Evolutionary conservation across 1,140 invertebrate species (phyloP).

Genomic region (Cydia fagiglandana): DNA sequence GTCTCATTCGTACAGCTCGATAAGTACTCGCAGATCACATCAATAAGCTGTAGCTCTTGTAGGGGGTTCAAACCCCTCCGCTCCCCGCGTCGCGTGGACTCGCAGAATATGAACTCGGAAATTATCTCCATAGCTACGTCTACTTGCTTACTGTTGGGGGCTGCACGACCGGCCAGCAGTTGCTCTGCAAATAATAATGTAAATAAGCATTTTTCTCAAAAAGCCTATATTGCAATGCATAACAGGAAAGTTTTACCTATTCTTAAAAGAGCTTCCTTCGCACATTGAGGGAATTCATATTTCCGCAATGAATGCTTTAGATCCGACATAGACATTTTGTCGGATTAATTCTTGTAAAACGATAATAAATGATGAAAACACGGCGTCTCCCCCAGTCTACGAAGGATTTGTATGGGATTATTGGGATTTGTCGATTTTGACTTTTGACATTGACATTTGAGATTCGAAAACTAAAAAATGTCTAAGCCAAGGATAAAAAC

Average conservation of each 20-base stretch:
- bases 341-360: slow-evolving; percentile 9
- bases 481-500: background rate
- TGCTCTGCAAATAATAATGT: slow-evolving; percentile 61
- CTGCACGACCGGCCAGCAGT: slow-evolving; percentile 65
- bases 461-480: background rate
- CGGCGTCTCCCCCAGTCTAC: background rate
- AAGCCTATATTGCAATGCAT: background rate
- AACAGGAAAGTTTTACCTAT: slow-evolving; percentile 55
- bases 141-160: slow-evolving; percentile 71
- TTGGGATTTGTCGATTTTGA: background rate
- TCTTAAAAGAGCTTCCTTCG: slow-evolving; percentile 69
- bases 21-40: slow-evolving; percentile 87
- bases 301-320: slow-evolving; percentile 71
- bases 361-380: background rate
- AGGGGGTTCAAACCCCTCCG: slow-evolving; percentile 82
- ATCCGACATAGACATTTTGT: slow-evolving; percentile 68
- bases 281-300: slow-evolving; percentile 71
- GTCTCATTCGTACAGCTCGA: slow-evolving; percentile 84
- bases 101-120: slow-evolving; percentile 90
- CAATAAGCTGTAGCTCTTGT: slow-evolving; percentile 87
- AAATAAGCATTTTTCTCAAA: slow-evolving; percentile 23
- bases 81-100: slow-evolving; percentile 84
- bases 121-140: slow-evolving; percentile 86
- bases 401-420: no score
- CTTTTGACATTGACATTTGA: background rate